Percentiles rank a stretch among this genome's conserved stretches.
phyloP scores from a whole-genome alignment of 1,140 invertebrate genomes.

The Calephelis virginiensis region DNA sequence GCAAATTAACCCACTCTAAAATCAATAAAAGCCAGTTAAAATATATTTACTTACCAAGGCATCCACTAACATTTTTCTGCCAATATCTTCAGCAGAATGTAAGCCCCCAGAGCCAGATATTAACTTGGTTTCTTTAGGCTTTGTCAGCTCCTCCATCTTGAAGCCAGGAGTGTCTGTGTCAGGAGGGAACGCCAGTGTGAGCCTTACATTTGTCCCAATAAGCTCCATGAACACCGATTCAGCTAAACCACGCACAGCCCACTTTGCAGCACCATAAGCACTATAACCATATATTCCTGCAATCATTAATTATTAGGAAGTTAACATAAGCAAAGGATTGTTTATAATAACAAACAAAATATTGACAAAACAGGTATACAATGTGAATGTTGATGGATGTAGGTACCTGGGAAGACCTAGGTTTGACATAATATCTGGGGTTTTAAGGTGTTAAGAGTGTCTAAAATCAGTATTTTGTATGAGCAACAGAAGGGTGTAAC shows the following conservation, averaged over 20 bases:
- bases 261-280: conserved; percentile 96
- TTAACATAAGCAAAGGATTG: not conserved
- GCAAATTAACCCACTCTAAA: too few species aligned
- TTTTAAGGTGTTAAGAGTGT: too few species aligned
- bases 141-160: conserved; percentile 88
- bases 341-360: too few species aligned
- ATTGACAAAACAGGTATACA: too few species aligned
- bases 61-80: conserved; percentile 88
- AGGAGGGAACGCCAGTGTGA: conserved; percentile 94
- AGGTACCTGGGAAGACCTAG: too few species aligned
- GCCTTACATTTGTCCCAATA: conserved; percentile 87
- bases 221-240: conserved; percentile 96
- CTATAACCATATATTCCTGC: conserved; percentile 91
- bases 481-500: too few species aligned
- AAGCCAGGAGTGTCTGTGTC: conserved; percentile 99
- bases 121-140: conserved; percentile 93
- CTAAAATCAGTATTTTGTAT: too few species aligned
- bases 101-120: conserved; percentile 91
- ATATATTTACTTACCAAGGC: conserved; percentile 81
- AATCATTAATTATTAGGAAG: conserved; percentile 28
- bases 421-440: too few species aligned
- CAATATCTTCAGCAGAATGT: conserved; percentile 88
- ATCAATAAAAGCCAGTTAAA: too few species aligned
- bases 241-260: conserved; percentile 95
- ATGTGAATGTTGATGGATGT: too few species aligned